These are phyloP conservation scores for Buceros bicornis DNA, from an alignment of 2,797 vertebrate species.

Conservation along the genomic window DNA sequence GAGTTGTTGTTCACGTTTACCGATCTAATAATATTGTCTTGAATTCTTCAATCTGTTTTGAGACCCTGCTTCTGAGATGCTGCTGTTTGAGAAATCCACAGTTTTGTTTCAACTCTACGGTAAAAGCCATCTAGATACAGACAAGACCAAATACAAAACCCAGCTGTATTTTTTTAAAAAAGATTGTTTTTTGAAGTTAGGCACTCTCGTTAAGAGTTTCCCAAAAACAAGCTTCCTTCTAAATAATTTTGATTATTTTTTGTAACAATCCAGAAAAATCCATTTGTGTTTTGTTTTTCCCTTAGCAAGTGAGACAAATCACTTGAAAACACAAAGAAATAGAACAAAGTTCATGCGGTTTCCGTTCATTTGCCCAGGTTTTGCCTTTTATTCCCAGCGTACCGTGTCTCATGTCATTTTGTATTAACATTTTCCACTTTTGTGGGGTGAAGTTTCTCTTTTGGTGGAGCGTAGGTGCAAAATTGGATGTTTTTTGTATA, in stretches of 20 bases:
- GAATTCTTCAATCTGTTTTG: not conserved
- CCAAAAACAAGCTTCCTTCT: not conserved
- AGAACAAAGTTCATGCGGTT: not conserved
- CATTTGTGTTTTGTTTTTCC: not conserved
- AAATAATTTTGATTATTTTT: not conserved
- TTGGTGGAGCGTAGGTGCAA: not conserved
- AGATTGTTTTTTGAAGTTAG: not conserved
- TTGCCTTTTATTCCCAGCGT: not conserved
- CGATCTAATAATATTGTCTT: not conserved
- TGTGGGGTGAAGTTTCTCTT: not conserved
- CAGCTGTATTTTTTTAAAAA: not conserved
- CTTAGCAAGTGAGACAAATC: not conserved
- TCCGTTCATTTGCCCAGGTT: not conserved
- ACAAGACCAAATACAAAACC: not conserved
- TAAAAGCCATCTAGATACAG: accelerated
- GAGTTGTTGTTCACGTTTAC: not conserved
- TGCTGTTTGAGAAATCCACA: not conserved
- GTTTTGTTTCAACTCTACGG: not conserved
- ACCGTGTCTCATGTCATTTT: not conserved
- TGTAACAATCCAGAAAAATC: not conserved
- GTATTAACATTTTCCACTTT: not conserved
- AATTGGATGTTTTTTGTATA: not conserved
- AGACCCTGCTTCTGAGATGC: not conserved
- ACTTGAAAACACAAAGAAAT: not conserved
- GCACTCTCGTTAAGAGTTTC: not conserved